These are phyloP conservation scores for Gambusia yucatana DNA, from an alignment of 2,797 vertebrate genomes.

Conservation along the genomic window DNA sequence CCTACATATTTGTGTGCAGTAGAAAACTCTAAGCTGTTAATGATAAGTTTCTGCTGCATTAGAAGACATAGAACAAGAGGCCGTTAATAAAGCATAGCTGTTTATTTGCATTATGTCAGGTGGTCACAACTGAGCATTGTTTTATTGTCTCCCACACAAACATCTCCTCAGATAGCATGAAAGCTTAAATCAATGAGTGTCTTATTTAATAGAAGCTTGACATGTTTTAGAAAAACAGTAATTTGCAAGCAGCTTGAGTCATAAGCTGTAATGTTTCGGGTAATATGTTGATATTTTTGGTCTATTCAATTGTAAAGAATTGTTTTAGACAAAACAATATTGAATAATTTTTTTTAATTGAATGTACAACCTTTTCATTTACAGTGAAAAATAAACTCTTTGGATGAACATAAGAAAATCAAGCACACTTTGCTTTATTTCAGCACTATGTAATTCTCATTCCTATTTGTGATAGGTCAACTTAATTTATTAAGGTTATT, in stretches of 20 bases:
- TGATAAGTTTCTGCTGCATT: conserved; percentile 52
- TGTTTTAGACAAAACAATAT: neutral
- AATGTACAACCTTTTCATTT: neutral
- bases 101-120: neutral
- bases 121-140: neutral
- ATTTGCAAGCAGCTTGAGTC: neutral
- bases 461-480: no score
- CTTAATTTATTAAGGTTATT: no score
- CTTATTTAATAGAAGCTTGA: neutral
- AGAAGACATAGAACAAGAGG: conserved; percentile 14
- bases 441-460: no score
- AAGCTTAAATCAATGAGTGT: neutral
- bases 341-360: neutral
- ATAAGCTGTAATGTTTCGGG: neutral
- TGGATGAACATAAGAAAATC: no score
- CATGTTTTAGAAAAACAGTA: neutral
- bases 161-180: neutral
- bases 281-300: neutral
- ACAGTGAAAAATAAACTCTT: no score
- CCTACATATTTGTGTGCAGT: neutral
- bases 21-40: conserved; percentile 53
- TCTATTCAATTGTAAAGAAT: neutral
- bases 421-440: no score
- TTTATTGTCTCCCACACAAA: neutral
- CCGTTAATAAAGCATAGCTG: neutral